Percentiles rank a stretch among this genome's conserved stretches.
phyloP scores from a whole-genome alignment of 2,888 invertebrate genomes.

The Meghimatium bilineatum region DNA sequence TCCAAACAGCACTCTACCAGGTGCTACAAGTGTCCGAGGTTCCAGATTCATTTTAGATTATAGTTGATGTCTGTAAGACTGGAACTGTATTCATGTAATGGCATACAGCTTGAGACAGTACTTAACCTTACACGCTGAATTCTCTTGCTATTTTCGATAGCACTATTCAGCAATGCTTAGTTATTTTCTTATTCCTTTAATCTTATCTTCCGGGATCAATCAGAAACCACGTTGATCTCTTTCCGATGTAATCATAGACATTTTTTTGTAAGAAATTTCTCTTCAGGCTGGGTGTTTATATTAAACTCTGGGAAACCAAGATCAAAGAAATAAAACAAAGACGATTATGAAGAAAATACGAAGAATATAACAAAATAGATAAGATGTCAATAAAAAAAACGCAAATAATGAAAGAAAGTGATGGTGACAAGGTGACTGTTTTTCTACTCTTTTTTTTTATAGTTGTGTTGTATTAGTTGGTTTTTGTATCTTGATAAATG shows the following conservation, averaged over 20 bases:
- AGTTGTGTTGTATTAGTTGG: too few relatives aligned
- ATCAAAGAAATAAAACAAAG: too few relatives aligned
- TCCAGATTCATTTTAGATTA: constrained; percentile 13
- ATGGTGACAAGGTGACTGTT: too few relatives aligned
- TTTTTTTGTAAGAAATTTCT: too few relatives aligned
- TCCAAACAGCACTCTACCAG: neutral
- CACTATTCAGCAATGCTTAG: neutral
- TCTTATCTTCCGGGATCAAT: neutral
- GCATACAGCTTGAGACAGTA: neutral
- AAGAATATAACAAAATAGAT: neutral
- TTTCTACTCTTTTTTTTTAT: too few relatives aligned
- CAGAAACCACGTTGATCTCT: neutral
- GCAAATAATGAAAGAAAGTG: too few relatives aligned
- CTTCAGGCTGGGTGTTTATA: too few relatives aligned
- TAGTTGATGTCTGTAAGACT: neutral
- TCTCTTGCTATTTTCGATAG: neutral
- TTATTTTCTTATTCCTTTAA: neutral
- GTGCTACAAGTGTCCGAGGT: neutral
- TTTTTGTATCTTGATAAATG: too few relatives aligned
- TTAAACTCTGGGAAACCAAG: too few relatives aligned
- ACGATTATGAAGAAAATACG: too few relatives aligned
- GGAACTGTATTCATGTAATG: neutral
- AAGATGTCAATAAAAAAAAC: too few relatives aligned
- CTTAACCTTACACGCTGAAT: neutral
- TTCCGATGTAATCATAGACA: too few relatives aligned